Evolutionary conservation across 2,113 vertebrate species (phyloP), one percentile per base, ranked within the genome.

Genomic region (Lampris megalopsis): DNA sequence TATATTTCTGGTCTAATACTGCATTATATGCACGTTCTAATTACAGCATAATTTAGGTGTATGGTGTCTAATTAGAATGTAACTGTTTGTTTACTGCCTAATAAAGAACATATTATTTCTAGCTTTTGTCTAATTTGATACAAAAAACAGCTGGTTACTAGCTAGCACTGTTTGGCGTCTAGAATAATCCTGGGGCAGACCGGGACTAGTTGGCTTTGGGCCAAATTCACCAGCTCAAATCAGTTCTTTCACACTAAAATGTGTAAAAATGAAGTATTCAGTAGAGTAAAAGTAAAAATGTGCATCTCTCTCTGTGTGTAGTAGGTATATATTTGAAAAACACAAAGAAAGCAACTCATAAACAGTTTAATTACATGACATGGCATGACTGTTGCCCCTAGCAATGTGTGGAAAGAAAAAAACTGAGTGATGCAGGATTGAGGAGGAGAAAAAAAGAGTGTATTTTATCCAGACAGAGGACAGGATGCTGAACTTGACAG

Each of bases 241-340:
- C 40, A 42, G 57, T 41, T 52, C 47, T 45, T 57, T 58, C 70
- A 35, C 24, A 41, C 41, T 5, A 49, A 35, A 57, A 70, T 48
- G 49, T 63, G 13, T 7, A 47, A 71, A 9, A 68, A 41, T 71
- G 49, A 68, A 66, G 52, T 68, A 76, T 35, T 2, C 42, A 13
- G 69, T 70, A 62, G 75, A 62, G 24, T 24, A 24, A 24, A 24
- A 24, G 24, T 24, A 24, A 24, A 24, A 24, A 24, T 49, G 37
- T 53, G 59, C 70, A 3, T 70, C 3, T 61, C 10, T 13, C 11
- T 53, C 41, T 62, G 47, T 63, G 41, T 62, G 66, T 71, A 1
- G 1, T 54, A 62, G 56, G 9, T 72, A 48, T 72, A 73, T 75
- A 85, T 81, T 73, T 79, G 71, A 81, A 80, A 76, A 73, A 59